Conservation (phyloP, 1,140 invertebrate genomes). For the Aphidius ervi region DNA sequence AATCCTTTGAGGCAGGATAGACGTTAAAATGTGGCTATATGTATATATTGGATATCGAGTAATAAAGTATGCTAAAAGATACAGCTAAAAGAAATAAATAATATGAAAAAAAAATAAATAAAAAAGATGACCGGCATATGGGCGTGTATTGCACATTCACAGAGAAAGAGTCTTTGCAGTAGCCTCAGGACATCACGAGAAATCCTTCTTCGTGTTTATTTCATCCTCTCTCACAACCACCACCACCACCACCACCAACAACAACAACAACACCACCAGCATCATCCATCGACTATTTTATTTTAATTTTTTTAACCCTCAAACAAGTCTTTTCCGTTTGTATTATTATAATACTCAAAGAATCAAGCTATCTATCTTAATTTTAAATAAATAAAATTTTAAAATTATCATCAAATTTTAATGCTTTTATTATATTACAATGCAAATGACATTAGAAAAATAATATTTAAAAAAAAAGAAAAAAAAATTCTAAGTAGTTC, state of each 20-base stretch:
- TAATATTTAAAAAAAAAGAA: too few species aligned
- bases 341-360: not conserved
- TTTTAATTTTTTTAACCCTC: not conserved
- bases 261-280: not conserved
- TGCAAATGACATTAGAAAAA: too few species aligned
- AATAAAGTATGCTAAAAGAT: not conserved
- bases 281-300: constrained; percentile 5
- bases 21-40: not conserved
- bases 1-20: constrained; percentile 23
- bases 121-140: constrained; percentile 34
- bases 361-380: too few species aligned
- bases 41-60: not conserved
- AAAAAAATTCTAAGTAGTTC: too few species aligned
- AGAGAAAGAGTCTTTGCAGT: constrained; percentile 34
- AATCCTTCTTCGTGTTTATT: constrained; percentile 22
- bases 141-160: constrained; percentile 39
- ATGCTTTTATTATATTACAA: too few species aligned
- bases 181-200: constrained; percentile 50
- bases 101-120: not conserved
- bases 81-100: not conserved
- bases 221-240: constrained; percentile 9
- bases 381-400: too few species aligned
- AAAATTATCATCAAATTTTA: too few species aligned
- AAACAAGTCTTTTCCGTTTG: constrained; percentile 7
- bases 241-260: not conserved